These are phyloP conservation scores for Athalia cordata DNA, from an alignment of 2,888 invertebrate species.

Conservation along the genomic window DNA sequence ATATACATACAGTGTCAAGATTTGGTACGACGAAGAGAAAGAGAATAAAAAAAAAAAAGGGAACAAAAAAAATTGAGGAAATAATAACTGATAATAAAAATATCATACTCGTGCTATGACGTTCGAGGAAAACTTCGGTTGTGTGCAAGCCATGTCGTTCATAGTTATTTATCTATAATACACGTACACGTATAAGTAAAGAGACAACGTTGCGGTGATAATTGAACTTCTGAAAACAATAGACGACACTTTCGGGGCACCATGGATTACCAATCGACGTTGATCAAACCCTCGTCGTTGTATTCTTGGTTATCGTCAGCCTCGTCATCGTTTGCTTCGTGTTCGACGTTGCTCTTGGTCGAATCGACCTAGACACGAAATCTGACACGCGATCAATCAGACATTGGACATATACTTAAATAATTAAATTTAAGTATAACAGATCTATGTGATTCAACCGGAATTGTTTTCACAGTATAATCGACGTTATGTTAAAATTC, in stretches of 20 bases:
- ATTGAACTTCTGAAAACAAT: neutral
- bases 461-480: neutral
- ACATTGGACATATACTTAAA: neutral
- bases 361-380: slow-evolving; percentile 23
- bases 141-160: neutral
- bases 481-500: slow-evolving; percentile 19
- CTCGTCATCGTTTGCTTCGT: no score
- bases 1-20: neutral
- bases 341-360: slow-evolving; percentile 5
- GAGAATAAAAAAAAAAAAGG: no score
- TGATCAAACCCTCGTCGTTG: slow-evolving; percentile 16
- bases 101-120: neutral
- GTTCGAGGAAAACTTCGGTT: neutral
- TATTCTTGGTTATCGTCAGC: neutral
- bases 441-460: no score
- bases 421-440: slow-evolving; percentile 1
- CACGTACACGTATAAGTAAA: neutral
- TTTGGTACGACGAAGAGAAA: neutral
- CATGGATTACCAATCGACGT: slow-evolving; percentile 19
- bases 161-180: no score
- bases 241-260: neutral
- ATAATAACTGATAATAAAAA: no score
- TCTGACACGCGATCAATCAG: neutral
- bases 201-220: neutral
- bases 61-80: no score